Percentiles rank a stretch among this genome's conserved stretches.
phyloP scores from a whole-genome alignment of 2,113 vertebrate genomes.

The Arvicanthis niloticus region DNA sequence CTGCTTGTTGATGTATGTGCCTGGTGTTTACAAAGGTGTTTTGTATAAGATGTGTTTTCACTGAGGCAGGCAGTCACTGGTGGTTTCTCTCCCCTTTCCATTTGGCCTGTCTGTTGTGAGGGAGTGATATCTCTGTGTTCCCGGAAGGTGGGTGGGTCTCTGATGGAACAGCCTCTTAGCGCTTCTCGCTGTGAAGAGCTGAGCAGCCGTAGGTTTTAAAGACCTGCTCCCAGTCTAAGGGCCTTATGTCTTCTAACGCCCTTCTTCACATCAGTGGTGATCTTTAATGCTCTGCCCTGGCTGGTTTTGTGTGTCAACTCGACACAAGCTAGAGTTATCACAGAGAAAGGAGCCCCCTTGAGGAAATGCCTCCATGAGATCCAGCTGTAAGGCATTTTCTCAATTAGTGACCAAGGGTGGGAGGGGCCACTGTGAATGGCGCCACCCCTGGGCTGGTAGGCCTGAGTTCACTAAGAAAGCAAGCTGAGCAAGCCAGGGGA shows the following conservation, averaged over 20 bases:
- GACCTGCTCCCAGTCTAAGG: neutral
- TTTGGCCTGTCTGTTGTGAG: neutral
- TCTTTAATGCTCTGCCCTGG: neutral
- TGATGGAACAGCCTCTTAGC: neutral
- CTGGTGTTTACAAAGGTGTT: neutral
- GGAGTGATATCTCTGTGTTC: neutral
- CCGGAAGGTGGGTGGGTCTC: neutral
- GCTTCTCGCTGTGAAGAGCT: neutral
- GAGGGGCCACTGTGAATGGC: no score
- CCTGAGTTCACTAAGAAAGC: no score
- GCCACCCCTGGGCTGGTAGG: no score
- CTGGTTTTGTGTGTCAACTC: no score
- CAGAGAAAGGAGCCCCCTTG: no score
- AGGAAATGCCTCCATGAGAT: no score
- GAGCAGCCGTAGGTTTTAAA: neutral
- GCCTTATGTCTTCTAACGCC: neutral
- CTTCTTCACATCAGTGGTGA: neutral
- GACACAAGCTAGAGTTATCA: no score
- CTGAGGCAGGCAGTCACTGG: neutral
- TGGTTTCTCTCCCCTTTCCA: neutral
- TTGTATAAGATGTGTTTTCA: neutral
- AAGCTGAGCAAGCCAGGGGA: no score
- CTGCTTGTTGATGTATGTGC: neutral
- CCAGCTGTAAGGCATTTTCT: no score
- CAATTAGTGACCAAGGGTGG: no score